These are phyloP conservation scores for Troglohyphantes excavatus DNA, from an alignment of 2,888 invertebrate genomes.

Conservation along the genomic window DNA sequence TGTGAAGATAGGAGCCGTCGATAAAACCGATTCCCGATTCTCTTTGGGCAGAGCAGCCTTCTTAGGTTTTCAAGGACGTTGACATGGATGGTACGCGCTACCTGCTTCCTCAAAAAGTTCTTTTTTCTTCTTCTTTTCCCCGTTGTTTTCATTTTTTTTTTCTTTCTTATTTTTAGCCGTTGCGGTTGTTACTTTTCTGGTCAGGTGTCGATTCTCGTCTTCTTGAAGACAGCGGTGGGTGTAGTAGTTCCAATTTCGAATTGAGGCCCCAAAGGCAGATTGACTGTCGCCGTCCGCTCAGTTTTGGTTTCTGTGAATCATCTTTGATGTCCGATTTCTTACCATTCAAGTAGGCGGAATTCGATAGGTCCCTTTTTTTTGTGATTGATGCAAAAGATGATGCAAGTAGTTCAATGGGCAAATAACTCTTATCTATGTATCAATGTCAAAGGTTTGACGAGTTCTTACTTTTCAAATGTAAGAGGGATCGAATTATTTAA, in stretches of 20 bases:
- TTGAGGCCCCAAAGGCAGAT: neutral
- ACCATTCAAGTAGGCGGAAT: no score
- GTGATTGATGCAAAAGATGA: no score
- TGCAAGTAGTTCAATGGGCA: no score
- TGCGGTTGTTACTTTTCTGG: slow-evolving; percentile 38
- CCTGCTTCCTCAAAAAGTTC: slow-evolving; percentile 68
- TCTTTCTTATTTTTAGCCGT: neutral
- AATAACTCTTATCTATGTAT: no score
- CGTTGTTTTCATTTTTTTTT: slow-evolving; percentile 26
- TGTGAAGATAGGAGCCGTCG: slow-evolving; percentile 52
- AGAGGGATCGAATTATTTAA: no score
- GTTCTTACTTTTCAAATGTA: no score
- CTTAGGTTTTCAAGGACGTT: slow-evolving; percentile 77
- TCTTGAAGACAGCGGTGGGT: neutral
- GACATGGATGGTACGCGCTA: slow-evolving; percentile 74
- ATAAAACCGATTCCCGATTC: slow-evolving; percentile 18
- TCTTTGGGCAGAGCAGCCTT: slow-evolving; percentile 12
- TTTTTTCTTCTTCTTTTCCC: slow-evolving; percentile 43
- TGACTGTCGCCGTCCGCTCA: neutral
- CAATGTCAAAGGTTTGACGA: no score
- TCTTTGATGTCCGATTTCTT: no score
- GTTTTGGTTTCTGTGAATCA: neutral
- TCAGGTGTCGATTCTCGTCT: slow-evolving; percentile 30
- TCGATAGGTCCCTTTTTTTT: no score
- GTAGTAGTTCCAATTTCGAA: slow-evolving; percentile 22